Evolutionary conservation across 2,888 invertebrate species (phyloP), one percentile per base, ranked within the genome.

Genomic region (Teleogryllus oceanicus): DNA sequence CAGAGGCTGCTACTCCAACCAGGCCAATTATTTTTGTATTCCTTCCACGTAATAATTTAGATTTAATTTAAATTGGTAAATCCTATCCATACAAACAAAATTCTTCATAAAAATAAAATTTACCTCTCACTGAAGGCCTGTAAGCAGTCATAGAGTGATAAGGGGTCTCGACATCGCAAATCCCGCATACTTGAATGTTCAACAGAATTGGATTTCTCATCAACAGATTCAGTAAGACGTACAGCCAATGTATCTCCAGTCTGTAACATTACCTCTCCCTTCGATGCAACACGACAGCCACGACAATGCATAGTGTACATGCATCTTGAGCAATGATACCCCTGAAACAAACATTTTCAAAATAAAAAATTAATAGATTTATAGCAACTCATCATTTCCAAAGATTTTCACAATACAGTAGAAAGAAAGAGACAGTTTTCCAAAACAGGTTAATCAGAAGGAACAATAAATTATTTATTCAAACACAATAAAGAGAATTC

Each of bases 61-160:
- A 37, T 37, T 37, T 37, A 37, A 37, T 37, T 37, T 37, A 37
- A 5, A 37, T 8, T 37, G 37, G 37, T 37, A 37, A 37, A 37
- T 37, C 37, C 37, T 37, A 16, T 62, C 1, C 13, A 0, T 11
- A 4, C 16, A 62, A 62, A 37, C 76, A 76, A 37, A 16, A 5
- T 21, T 20, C 21, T n/a, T 11, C 20, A 76, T 21, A 37, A 21
- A 76, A 20, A 76, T 37, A 76, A 5, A 20, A 75, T 49, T 21
- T 18, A 89, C 89, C 89, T 89, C 84, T 89, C 89, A 84, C 90
- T 90, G 86, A 92, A 92, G 82, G 91, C 91, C 83, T 89, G 87
- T 80, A 92, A 88, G 85, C 92, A 92, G 84, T 92, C 91, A 83
- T 90, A 88, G 18, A 91, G 87, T n/a, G 89, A 89, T 51, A 91